These are phyloP conservation scores for Trichomycterus rosablanca DNA, from an alignment of 2,113 vertebrate species.

Conservation along the genomic window DNA sequence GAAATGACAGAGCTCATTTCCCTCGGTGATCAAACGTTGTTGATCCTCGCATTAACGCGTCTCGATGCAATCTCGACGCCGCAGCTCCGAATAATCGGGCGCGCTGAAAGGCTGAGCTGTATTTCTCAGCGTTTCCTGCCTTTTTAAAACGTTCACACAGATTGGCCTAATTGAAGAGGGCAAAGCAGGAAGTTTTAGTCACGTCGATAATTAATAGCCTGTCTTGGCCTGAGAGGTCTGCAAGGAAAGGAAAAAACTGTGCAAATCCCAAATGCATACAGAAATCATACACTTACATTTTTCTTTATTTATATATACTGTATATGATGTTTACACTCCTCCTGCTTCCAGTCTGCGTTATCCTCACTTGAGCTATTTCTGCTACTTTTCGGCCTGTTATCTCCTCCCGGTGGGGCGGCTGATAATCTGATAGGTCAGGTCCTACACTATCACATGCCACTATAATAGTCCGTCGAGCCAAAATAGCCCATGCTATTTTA, in stretches of 20 bases:
- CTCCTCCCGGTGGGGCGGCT: too few relatives aligned
- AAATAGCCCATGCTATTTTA: too few relatives aligned
- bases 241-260: constrained; percentile 56
- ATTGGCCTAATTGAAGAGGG: constrained; percentile 73
- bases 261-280: background rate
- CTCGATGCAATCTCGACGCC: constrained; percentile 67
- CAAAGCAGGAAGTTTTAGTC: constrained; percentile 79
- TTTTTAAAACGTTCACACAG: constrained; percentile 54
- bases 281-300: background rate
- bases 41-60: constrained; percentile 61
- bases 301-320: too few relatives aligned
- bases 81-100: constrained; percentile 63
- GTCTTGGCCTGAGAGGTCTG: constrained; percentile 63
- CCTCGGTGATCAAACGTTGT: constrained; percentile 67
- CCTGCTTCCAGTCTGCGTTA: too few relatives aligned
- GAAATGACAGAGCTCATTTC: constrained; percentile 74
- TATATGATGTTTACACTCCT: too few relatives aligned
- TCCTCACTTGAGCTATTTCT: too few relatives aligned
- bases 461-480: too few relatives aligned
- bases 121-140: constrained; percentile 73
- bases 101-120: constrained; percentile 68
- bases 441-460: too few relatives aligned
- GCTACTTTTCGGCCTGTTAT: too few relatives aligned
- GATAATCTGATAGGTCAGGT: too few relatives aligned
- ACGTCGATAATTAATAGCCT: constrained; percentile 73